Base-by-base conservation (phyloP, 2,113 vertebrate species). In the Herpailurus yagouaroundi region DNA sequence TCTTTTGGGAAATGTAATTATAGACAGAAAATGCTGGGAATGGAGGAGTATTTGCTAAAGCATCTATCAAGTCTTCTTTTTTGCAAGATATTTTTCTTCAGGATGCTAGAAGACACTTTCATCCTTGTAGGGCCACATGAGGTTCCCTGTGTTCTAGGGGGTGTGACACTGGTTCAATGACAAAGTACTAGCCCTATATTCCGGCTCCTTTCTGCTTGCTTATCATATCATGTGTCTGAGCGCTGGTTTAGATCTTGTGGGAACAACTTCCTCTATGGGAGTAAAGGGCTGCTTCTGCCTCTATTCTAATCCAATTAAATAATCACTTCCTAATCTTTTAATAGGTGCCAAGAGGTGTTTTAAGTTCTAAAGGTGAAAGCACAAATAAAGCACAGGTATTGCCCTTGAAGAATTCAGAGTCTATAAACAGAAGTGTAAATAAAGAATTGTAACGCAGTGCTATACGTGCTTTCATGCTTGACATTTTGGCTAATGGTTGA, bases 1-100 rank as follows among this genome's bases (percentile, higher is more conserved):
- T 92, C 74, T 81, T 97, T 45, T 52, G 48, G 71, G 36, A 95
- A 82, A 84, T 84, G 25, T 50, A 79, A 93, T 73, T 48, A 27
- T 5, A 97, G 79, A 36, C 29, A 96, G 45, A 93, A 96, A 91
- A 89, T 83, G n/a, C 83, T 94, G 41, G 79, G 93, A 92, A 83
- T 80, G 36, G 79, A 92, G 19, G 45, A 31, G 3, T 50, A 48
- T 91, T 94, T 95, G 89, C 66, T 66, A 69, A 93, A 84, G 13
- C 36, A 57, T 85, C 68, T 52, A 52, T 86, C 16, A 18, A 55
- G n/a, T 1, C 50, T 93, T 64, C n/a, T 84, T 94, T 69, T 73
- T 76, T 52, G 38, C 10, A 64, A 33, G 15, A 14, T 50, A 29
- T 74, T 64, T 82, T 50, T 21, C 68, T 71, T 94, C 88, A 33